Percentiles rank a stretch among this genome's conserved stretches.
phyloP scores from a whole-genome alignment of 92 coral and sea anemone genomes.

The Zoanthus solanderi region DNA sequence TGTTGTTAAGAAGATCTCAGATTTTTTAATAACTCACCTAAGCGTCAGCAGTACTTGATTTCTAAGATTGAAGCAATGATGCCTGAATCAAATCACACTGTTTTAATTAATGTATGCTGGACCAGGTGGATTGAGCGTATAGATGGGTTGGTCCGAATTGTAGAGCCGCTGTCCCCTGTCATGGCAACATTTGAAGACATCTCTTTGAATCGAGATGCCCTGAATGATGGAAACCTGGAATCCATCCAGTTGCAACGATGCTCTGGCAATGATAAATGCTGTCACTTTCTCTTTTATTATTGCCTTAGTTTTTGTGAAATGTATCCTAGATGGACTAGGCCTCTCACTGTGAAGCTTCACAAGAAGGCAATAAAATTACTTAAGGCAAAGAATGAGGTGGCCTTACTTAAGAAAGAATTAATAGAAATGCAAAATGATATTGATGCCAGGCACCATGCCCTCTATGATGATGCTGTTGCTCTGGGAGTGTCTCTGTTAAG shows the following conservation, averaged over 20 bases:
- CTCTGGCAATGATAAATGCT: conserved; percentile 26
- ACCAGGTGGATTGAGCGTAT: conserved; percentile 62
- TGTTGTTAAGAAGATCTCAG: conserved; percentile 57
- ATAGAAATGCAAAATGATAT: neutral
- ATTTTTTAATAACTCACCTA: conserved; percentile 33
- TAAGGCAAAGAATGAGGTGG: conserved; percentile 41
- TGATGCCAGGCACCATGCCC: conserved; percentile 32
- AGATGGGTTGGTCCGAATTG: conserved; percentile 31
- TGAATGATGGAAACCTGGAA: conserved; percentile 49
- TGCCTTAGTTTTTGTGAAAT: conserved; percentile 27
- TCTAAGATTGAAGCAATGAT: conserved; percentile 32
- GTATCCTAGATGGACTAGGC: conserved; percentile 41
- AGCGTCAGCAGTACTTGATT: conserved; percentile 22
- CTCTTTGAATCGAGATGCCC: conserved; percentile 28
- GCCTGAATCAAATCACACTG: conserved; percentile 8
- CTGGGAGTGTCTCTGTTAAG: conserved; percentile 16
- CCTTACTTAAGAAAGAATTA: neutral
- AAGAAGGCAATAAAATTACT: conserved; percentile 38
- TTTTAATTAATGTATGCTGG: conserved; percentile 52
- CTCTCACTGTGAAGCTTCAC: conserved; percentile 49
- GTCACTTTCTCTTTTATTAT: conserved; percentile 32
- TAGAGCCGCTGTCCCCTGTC: conserved; percentile 16
- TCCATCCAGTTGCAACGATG: conserved; percentile 24
- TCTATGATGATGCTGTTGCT: conserved; percentile 19
- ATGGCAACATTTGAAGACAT: conserved; percentile 24